Percentiles rank a stretch among this genome's conserved stretches.
Evolutionary conservation across 2,888 invertebrate genomes (phyloP).

Genomic region (Harpagoxenus sublaevis): DNA sequence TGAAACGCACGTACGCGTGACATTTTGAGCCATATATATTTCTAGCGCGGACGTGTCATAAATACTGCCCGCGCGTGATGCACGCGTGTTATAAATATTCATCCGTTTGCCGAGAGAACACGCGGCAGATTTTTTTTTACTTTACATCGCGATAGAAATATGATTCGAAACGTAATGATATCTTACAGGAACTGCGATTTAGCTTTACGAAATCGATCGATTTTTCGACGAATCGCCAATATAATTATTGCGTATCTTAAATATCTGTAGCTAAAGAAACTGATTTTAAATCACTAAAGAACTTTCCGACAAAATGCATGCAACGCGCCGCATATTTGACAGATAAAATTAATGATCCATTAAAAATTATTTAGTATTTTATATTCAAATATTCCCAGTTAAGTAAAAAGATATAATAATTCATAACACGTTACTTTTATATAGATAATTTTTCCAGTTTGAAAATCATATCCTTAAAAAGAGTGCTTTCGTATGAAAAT

Average conservation of each 20-base stretch:
- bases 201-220: background rate
- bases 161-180: background rate
- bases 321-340: background rate
- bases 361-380: background rate
- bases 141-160: background rate
- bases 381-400: background rate
- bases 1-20: slow-evolving; percentile 40
- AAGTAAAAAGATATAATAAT: background rate
- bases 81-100: slow-evolving; percentile 51
- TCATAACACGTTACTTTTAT: background rate
- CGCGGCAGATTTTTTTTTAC: slow-evolving; percentile 31
- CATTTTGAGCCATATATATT: slow-evolving; percentile 49
- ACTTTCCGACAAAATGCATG: background rate
- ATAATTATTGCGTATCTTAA: background rate
- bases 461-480: slow-evolving; percentile 13
- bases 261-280: background rate
- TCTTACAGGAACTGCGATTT: background rate
- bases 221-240: background rate
- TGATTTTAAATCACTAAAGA: background rate
- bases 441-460: background rate
- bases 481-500: background rate
- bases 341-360: background rate
- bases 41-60: slow-evolving; percentile 26
- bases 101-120: slow-evolving; percentile 4
- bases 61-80: slow-evolving; percentile 31